Evolutionary conservation across 2,888 invertebrate genomes (phyloP).

Genomic region (Xylocampa areola): DNA sequence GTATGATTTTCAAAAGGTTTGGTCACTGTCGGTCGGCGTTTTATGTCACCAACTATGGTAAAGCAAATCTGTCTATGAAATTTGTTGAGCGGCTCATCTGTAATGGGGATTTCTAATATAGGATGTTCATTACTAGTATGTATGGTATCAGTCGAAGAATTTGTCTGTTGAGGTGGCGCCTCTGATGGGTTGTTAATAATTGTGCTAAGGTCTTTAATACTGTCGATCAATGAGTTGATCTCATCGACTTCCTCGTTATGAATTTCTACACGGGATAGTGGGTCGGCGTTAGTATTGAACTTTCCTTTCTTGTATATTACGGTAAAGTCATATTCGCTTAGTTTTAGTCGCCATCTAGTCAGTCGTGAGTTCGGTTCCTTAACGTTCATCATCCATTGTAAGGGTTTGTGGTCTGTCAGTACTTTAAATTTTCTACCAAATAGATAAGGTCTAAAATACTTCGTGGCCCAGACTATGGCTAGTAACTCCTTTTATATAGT

Average conservation of each 20-base stretch:
- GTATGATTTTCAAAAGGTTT: too few species aligned
- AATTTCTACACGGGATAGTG: slow-evolving; percentile 24
- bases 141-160: neutral
- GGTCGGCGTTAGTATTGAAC: neutral
- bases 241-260: slow-evolving; percentile 25
- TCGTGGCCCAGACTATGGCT: neutral
- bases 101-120: too few species aligned
- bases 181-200: neutral
- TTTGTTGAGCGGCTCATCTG: neutral
- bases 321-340: neutral
- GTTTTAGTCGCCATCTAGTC: neutral
- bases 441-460: slow-evolving; percentile 7
- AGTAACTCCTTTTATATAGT: neutral
- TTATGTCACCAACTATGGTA: neutral
- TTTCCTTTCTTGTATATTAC: neutral
- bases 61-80: neutral
- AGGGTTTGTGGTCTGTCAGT: neutral
- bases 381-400: neutral
- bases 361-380: neutral
- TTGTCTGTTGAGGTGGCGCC: too few species aligned
- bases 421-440: slow-evolving; percentile 5
- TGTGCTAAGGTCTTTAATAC: too few species aligned
- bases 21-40: neutral
- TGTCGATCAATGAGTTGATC: too few species aligned
- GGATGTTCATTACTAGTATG: neutral